Evolutionary conservation across 2,113 vertebrate species (phyloP).

Genomic region (Hoplias malabaricus): DNA sequence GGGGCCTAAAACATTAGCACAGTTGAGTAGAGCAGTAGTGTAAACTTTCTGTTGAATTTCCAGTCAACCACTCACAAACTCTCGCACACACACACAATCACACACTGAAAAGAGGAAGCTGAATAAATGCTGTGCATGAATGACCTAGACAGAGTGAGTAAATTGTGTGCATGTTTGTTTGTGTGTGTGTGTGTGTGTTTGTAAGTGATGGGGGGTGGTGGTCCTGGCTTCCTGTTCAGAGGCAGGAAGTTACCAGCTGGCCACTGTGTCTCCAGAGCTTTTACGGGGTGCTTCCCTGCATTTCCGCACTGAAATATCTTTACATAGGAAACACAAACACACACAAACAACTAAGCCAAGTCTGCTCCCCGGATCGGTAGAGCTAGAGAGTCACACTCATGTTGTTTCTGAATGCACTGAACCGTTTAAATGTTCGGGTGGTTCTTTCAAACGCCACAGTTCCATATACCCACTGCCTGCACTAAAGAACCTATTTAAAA

Average conservation of each 20-base stretch:
- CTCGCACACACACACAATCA: neutral
- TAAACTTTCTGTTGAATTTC: no score
- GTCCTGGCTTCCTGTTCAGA: neutral
- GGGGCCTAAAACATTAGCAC: no score
- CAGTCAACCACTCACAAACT: no score
- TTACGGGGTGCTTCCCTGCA: conserved; percentile 19
- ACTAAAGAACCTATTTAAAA: no score
- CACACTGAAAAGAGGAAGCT: neutral
- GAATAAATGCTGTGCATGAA: neutral
- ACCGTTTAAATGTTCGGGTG: no score
- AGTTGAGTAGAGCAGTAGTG: no score
- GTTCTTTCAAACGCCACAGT: no score
- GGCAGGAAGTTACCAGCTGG: conserved; percentile 27
- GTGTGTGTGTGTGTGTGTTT: conserved; percentile 19
- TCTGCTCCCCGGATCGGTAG: no score
- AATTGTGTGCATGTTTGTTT: neutral
- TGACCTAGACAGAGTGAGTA: neutral
- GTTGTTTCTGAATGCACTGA: no score
- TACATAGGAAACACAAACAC: no score
- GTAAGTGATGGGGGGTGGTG: neutral
- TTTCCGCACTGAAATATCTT: conserved; percentile 18
- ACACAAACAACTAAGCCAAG: neutral
- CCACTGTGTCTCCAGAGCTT: conserved; percentile 1
- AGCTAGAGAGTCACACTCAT: no score
- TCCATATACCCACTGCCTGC: no score